phyloP scores from a whole-genome alignment of 2,888 invertebrate species.

The Osmoderma eremita region DNA sequence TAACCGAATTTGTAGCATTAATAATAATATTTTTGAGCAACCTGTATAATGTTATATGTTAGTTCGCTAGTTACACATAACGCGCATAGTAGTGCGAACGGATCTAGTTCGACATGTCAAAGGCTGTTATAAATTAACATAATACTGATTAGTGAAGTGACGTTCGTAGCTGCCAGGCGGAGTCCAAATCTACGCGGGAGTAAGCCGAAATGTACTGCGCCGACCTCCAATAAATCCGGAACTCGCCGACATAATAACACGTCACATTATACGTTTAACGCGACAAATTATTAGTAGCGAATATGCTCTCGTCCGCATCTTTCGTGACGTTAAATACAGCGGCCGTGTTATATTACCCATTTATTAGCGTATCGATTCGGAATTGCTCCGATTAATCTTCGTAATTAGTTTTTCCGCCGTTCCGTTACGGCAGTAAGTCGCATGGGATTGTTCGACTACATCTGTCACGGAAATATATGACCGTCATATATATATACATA shows the following conservation, averaged over 20 bases:
- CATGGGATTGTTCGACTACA: conserved; percentile 60
- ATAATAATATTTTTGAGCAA: too few relatives aligned
- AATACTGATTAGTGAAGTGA: conserved; percentile 17
- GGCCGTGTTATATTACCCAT: conserved; percentile 39
- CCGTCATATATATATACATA: conserved; percentile 21
- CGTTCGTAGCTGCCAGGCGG: conserved; percentile 13
- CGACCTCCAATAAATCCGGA: conserved; percentile 15
- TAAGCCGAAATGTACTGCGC: conserved; percentile 22
- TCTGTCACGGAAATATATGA: conserved; percentile 59
- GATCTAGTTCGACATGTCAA: neutral
- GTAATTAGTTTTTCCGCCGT: conserved; percentile 61
- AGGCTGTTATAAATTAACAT: conserved; percentile 20
- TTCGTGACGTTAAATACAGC: conserved; percentile 34
- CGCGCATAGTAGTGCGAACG: neutral
- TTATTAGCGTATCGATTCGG: conserved; percentile 46
- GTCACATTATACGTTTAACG: conserved; percentile 39
- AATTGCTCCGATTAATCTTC: conserved; percentile 41
- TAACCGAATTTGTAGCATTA: too few relatives aligned
- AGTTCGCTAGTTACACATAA: too few relatives aligned
- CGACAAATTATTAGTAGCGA: conserved; percentile 40
- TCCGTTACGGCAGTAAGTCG: conserved; percentile 59
- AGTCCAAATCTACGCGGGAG: conserved; percentile 1
- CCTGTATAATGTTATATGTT: too few relatives aligned
- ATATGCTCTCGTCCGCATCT: conserved; percentile 39
- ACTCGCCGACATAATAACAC: conserved; percentile 30